A percentile compares a stretch with the other conserved stretches of the same genome.
Evolutionary conservation across 2,113 vertebrate species (phyloP).

Genomic region (Fukomys damarensis): DNA sequence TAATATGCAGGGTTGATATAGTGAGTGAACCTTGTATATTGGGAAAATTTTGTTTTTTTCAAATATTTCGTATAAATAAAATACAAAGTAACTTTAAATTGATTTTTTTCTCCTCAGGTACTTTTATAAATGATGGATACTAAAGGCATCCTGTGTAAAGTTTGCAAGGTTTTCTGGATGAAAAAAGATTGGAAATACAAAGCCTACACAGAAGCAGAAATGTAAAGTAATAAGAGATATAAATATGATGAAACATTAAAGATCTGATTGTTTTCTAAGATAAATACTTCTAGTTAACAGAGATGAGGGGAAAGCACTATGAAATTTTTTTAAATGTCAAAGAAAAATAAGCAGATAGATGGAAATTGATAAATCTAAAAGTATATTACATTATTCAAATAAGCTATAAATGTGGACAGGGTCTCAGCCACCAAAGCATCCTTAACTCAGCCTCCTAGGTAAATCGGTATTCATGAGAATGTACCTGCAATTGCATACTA

Average conservation of each 20-base stretch:
- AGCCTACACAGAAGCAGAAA: background rate
- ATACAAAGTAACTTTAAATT: constrained; percentile 35
- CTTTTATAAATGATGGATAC: background rate
- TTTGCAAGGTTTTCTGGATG: background rate
- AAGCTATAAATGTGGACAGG: background rate
- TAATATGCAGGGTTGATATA: background rate
- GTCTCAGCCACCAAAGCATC: background rate
- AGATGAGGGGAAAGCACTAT: background rate
- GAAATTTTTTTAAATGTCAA: background rate
- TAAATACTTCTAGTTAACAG: background rate
- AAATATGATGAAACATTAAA: background rate
- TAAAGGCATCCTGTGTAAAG: background rate
- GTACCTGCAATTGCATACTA: background rate
- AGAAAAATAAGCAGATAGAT: constrained; percentile 30
- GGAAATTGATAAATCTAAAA: background rate
- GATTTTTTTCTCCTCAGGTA: background rate
- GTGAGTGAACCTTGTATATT: background rate
- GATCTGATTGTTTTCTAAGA: background rate
- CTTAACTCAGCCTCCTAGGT: background rate
- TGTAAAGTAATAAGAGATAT: background rate
- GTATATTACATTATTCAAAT: background rate
- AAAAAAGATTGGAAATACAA: background rate
- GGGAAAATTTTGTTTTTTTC: constrained; percentile 20
- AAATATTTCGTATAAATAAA: background rate
- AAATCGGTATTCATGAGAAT: constrained; percentile 27